Evolutionary conservation across 2,797 vertebrate species (phyloP).

Genomic region (Poecilia gillii): DNA sequence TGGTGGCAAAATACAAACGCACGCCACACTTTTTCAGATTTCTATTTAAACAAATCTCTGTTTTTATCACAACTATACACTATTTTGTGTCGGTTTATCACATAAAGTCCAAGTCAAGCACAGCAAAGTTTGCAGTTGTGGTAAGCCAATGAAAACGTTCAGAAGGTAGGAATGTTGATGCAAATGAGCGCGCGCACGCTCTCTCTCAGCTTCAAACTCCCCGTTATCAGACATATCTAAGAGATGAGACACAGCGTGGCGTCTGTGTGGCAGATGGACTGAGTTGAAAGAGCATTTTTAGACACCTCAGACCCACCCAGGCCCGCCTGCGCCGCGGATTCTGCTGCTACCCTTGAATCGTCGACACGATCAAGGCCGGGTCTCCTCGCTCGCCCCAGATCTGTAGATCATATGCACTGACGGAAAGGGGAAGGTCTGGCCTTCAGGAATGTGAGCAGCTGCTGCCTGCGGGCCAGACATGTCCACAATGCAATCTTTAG

Average conservation of each 20-base stretch:
- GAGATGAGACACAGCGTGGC: background rate
- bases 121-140: background rate
- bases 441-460: slow-evolving; percentile 64
- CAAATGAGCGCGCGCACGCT: background rate
- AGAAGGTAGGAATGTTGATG: background rate
- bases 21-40: background rate
- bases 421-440: slow-evolving; percentile 19
- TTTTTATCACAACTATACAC: background rate
- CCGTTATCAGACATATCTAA: background rate
- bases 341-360: slow-evolving; percentile 6
- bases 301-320: too few species aligned
- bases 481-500: slow-evolving; percentile 16
- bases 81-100: background rate
- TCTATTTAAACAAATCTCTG: background rate
- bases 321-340: background rate
- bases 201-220: background rate
- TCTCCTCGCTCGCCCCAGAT: slow-evolving; percentile 27
- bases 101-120: background rate
- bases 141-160: background rate
- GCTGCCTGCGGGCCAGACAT: slow-evolving; percentile 42
- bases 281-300: background rate
- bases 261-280: background rate
- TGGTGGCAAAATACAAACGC: background rate
- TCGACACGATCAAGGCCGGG: slow-evolving; percentile 16
- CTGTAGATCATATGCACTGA: slow-evolving; percentile 30